Evolutionary conservation across 1,140 invertebrate genomes (phyloP), one percentile per base, ranked within the genome.

Genomic region (Oreohelix idahoensis): DNA sequence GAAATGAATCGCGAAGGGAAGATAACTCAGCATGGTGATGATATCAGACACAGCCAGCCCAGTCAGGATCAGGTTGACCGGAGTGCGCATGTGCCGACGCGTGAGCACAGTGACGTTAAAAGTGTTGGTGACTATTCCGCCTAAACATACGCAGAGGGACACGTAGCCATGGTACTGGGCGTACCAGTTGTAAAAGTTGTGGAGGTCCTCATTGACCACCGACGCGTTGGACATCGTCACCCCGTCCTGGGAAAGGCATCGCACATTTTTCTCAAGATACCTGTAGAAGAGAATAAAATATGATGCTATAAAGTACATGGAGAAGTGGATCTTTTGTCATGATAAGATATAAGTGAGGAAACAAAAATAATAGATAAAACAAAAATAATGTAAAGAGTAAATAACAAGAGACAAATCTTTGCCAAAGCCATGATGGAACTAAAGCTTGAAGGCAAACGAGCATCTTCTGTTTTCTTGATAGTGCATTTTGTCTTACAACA

Each of bases 71-170:
- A 95, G 93, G 90, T 98, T 98, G 80, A 97, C 97, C 0, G 97
- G 96, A 0, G 96, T 95, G 1, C 95, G 94, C 94, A 97, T 96
- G 85, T 97, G 96, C 85, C 96, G 96, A 38, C 96, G 93, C 0
- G 97, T 98, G 42, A 99, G 92, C 0, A 98, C 96, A 4, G 96
- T 95, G 58, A 98, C 96, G 90, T 98, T 98, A 75, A 98, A 93
- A 10, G 96, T 93, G 89, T 98, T 99, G 29, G 97, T 96, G 80
- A 98, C 93, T 58, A 96, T 96, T 42, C 97, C 97, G 87, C 98
- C 96, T 51, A 96, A 90, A 91, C 97, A 98, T 5, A 99, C 96
- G 35, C 94, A 90, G 10, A 96, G 92, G 23, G 95, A 94, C n/a
- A 95, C 91, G 91, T 96, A 96, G 1, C 95, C 95, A 90, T 97